Evolutionary conservation across 2,888 invertebrate genomes (phyloP), one percentile per base, ranked within the genome.

Genomic region (Prosapia bicincta): DNA sequence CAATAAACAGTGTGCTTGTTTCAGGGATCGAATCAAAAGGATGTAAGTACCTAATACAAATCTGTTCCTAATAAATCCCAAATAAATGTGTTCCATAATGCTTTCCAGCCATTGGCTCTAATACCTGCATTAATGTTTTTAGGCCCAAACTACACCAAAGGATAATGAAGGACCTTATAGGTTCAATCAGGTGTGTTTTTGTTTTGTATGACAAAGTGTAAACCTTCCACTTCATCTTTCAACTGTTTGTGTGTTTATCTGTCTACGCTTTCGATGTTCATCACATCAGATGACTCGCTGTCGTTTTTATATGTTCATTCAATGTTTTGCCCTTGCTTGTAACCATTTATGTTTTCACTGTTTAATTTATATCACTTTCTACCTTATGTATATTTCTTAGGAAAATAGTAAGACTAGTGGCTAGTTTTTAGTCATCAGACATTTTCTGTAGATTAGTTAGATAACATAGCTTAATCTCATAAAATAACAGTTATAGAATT

Each of bases 121-220:
- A 54, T 67, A 68, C 25, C 23, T 74, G 30, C 69, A 28, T 74
- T 74, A 69, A 69, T 74, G 23, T 74, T 43, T 74, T 74, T 74
- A 74, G 74, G 74, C 74, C 24, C 74, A 74, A 74, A 54, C 74
- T 30, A 69, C 74, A 74, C 74, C 74, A 26, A 74, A 66, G 74
- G 74, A 74, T 43, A 69, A 69, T 74, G 74, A 74, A 65, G 74
- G 69, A 23, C 74, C 74, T 74, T 74, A 74, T 69, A 69, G 74
- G 65, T 74, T 74, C 74, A 74, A 74, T 69, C 69, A 74, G 74
- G 74, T 74, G 74, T 74, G 74, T 74, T 38, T 10, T 69, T 24
- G 15, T 24, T 69, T 69, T 74, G 68, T 74, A 5, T 54, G 54
- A 54, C 54, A 54, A 54, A 54, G 54, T 54, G 54, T 54, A 20